Evolutionary conservation across 2,888 invertebrate genomes (phyloP), one percentile per base, ranked within the genome.

Genomic region (Netelia fuscicornis): DNA sequence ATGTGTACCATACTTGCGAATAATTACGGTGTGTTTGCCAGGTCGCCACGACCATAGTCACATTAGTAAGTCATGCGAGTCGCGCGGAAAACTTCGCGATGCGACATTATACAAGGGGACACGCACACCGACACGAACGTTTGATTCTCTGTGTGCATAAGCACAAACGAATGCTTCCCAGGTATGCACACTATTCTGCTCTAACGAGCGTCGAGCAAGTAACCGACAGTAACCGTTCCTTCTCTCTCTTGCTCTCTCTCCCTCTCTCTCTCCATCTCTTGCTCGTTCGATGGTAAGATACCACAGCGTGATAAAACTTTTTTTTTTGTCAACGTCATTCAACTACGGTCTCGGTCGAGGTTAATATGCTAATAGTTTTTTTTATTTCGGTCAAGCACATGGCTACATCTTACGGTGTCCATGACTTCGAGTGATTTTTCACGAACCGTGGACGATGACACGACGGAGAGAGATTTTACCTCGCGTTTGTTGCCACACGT

Each of bases 1-100:
- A 80, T 48, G 48, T 71, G 68, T 67, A 64, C 37, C 44, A 75
- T 72, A 67, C 76, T 56, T 64, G 68, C 48, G 71, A 74, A 71
- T 82, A 70, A 81, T 78, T 60, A 71, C 71, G 54, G 78, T 72
- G 71, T 77, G 77, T 65, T 60, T 67, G 65, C 67, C 70, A 58
- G 44, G 77, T 37, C 71, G 71, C 71, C 79, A 86, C 86, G 85
- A 87, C 71, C 78, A 20, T 20, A 67, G 82, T 30, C 85, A 87
- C 86, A 88, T 89, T 86, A 75, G 88, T 83, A 83, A 86, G 88
- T 85, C 87, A 82, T 83, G 86, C 81, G 84, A 81, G 71, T 82
- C 82, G 72, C 65, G 62, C 74, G 82, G 65, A 64, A 20, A 20
- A 80, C 87, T 77, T 67, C n/a, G 42, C 65, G 77, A 82, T 60